phyloP scores from a whole-genome alignment of 2,113 vertebrate genomes.

The Caracal caracal region DNA sequence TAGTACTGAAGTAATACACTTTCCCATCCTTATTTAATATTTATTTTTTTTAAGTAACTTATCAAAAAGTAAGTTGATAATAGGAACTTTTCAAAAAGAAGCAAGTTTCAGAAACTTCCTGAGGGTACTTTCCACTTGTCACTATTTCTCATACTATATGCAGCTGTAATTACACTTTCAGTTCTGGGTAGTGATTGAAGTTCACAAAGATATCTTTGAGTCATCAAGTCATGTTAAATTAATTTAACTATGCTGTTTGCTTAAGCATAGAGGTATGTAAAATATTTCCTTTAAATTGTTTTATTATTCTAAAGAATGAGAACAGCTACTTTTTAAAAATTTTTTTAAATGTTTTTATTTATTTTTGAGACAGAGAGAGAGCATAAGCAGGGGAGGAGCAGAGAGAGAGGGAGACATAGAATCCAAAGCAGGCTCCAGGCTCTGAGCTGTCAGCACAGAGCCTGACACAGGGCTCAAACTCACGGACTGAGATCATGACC shows the following conservation, averaged over 20 bases:
- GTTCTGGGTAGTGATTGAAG: not conserved
- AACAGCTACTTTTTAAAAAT: not conserved
- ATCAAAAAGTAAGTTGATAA: not conserved
- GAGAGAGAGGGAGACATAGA: too few relatives aligned
- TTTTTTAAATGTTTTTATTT: too few relatives aligned
- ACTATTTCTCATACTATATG: not conserved
- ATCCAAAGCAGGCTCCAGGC: too few relatives aligned
- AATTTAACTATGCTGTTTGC: not conserved
- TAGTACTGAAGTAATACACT: not conserved
- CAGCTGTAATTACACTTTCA: not conserved
- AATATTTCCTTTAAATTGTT: not conserved
- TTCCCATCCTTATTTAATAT: not conserved
- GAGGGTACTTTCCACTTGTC: not conserved
- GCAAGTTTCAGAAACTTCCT: not conserved
- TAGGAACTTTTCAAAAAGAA: not conserved
- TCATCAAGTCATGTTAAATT: not conserved
- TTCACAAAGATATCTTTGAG: not conserved
- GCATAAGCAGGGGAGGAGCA: too few relatives aligned
- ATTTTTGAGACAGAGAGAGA: too few relatives aligned
- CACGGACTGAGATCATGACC: too few relatives aligned
- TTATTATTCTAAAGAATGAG: not conserved
- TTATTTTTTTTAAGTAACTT: not conserved
- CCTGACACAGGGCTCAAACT: too few relatives aligned
- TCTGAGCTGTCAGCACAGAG: too few relatives aligned
- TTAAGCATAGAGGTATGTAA: not conserved